Evolutionary conservation across 2,113 vertebrate genomes (phyloP).

Genomic region (Craseonycteris thonglongyai): DNA sequence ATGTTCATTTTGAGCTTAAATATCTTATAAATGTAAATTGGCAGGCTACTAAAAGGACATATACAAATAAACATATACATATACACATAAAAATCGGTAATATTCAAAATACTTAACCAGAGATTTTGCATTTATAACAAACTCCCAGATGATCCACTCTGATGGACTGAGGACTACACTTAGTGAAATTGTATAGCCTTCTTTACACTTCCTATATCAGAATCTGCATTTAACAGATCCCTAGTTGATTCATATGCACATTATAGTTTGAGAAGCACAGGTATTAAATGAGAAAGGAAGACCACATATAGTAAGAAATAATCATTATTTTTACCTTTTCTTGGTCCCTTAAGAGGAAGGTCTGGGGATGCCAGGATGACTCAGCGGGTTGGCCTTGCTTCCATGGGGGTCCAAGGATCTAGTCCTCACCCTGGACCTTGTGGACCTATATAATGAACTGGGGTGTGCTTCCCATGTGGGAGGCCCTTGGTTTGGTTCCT

Average conservation of each 20-base stretch:
- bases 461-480: too few species aligned
- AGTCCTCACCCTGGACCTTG: too few species aligned
- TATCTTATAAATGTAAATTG: constrained; percentile 3
- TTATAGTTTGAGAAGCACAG: not conserved
- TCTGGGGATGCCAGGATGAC: too few species aligned
- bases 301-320: not conserved
- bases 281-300: not conserved
- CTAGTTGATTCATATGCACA: not conserved
- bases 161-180: not conserved
- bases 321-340: not conserved
- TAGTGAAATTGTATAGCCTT: not conserved
- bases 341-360: not conserved
- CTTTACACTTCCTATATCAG: not conserved
- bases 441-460: too few species aligned
- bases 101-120: not conserved
- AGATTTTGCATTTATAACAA: not conserved
- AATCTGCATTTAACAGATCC: not conserved
- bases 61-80: not conserved
- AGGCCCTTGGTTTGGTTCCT: too few species aligned
- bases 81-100: not conserved
- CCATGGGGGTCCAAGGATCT: too few species aligned
- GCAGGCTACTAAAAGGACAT: not conserved
- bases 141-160: not conserved
- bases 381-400: too few species aligned
- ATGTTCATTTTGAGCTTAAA: not conserved